Evolutionary conservation across 2,113 vertebrate species (phyloP).

Genomic region (Podarcis cretensis): DNA sequence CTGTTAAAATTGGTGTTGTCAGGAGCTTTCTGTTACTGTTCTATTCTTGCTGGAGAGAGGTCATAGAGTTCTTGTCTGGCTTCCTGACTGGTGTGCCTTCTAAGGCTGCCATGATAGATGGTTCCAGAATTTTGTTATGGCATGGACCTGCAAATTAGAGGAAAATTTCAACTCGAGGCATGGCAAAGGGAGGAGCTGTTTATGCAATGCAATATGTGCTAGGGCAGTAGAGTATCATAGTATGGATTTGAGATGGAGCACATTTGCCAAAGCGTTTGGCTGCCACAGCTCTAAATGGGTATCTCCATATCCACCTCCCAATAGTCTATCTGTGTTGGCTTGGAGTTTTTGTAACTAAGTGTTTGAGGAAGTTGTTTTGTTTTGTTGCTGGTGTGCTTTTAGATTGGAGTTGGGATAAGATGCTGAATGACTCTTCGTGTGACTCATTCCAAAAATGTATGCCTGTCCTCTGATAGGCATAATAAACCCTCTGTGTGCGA

Average conservation of each 20-base stretch:
- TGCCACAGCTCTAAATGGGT: not conserved
- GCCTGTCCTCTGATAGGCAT: constrained; percentile 14
- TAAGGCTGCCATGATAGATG: too few relatives aligned
- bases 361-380: not conserved
- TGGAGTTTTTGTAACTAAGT: not conserved
- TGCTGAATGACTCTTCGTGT: not conserved
- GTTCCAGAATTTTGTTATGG: not conserved
- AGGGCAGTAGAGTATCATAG: not conserved
- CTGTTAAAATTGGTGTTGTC: too few relatives aligned
- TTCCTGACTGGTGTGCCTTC: too few relatives aligned
- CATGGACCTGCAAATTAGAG: not conserved
- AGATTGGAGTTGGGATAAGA: constrained; percentile 21
- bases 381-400: not conserved
- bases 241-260: too few relatives aligned
- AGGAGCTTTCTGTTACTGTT: too few relatives aligned
- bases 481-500: constrained; percentile 23
- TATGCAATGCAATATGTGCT: not conserved
- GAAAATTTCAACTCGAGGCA: not conserved
- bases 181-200: not conserved
- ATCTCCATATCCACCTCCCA: not conserved
- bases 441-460: constrained; percentile 10
- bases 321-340: not conserved
- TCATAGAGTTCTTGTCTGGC: too few relatives aligned
- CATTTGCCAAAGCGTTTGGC: not conserved
- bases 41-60: too few relatives aligned